These are phyloP conservation scores for Pimephales promelas DNA, from an alignment of 2,113 vertebrate genomes.

Conservation along the genomic window DNA sequence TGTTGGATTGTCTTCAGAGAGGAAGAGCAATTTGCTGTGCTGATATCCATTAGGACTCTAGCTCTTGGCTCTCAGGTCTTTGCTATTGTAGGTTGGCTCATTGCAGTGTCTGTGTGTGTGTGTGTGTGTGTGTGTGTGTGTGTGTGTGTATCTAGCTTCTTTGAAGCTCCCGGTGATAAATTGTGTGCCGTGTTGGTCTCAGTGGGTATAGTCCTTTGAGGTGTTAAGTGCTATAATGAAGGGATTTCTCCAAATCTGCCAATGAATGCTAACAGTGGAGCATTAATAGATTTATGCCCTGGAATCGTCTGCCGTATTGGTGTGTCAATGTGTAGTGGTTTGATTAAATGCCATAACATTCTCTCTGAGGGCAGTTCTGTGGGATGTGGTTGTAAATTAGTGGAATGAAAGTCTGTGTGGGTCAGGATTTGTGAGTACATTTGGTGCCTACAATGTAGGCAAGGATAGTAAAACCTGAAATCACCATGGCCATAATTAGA, in stretches of 20 bases:
- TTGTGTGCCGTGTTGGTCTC: constrained; percentile 44
- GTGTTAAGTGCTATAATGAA: constrained; percentile 53
- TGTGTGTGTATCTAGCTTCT: too few relatives aligned
- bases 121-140: constrained; percentile 10
- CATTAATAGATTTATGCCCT: constrained; percentile 49
- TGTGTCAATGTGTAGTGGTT: constrained; percentile 21
- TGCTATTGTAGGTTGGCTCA: constrained; percentile 47
- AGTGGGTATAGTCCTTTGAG: constrained; percentile 40
- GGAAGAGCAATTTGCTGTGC: constrained; percentile 31
- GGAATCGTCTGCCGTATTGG: background rate
- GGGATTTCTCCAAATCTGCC: constrained; percentile 45
- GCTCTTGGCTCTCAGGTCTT: constrained; percentile 40
- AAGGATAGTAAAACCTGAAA: background rate
- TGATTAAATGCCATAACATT: constrained; percentile 11
- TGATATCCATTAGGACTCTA: constrained; percentile 31
- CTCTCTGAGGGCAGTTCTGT: constrained; percentile 34
- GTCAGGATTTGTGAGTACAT: background rate
- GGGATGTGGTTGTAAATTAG: constrained; percentile 19
- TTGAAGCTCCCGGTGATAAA: too few relatives aligned
- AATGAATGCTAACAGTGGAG: constrained; percentile 42
- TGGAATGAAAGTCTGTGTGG: constrained; percentile 13
- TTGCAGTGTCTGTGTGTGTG: background rate
- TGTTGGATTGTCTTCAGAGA: constrained; percentile 30
- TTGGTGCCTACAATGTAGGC: background rate
- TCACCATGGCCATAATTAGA: background rate